phyloP scores from a whole-genome alignment of 2,113 vertebrate species.

The Hystrix cristata region DNA sequence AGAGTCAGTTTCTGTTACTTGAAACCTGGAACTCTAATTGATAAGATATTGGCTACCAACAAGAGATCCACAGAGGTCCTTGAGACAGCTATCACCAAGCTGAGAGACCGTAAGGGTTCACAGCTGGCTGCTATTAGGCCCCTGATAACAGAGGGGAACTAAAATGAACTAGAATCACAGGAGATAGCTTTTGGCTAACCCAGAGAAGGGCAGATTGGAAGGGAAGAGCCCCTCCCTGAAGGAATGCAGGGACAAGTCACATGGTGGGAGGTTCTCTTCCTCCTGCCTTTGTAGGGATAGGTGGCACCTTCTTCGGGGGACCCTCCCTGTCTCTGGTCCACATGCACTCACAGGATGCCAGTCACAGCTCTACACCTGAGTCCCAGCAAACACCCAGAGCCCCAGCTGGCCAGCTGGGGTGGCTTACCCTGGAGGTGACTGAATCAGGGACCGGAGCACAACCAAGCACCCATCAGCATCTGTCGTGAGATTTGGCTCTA shows the following conservation, averaged over 20 bases:
- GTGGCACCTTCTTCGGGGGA: neutral
- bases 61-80: neutral
- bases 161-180: neutral
- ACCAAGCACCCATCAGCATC: neutral
- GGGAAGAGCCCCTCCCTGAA: neutral
- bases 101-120: neutral
- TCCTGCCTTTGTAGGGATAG: neutral
- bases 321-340: neutral
- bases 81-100: neutral
- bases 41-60: neutral
- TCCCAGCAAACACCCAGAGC: neutral
- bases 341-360: neutral
- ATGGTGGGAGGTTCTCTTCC: neutral
- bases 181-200: neutral
- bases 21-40: neutral
- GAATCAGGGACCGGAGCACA: neutral
- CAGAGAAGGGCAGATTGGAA: neutral
- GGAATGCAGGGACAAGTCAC: neutral
- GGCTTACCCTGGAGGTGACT: neutral
- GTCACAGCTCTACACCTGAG: neutral
- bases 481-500: neutral
- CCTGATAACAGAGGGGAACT: neutral
- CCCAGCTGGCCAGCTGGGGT: neutral
- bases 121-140: neutral
- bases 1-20: neutral